Conservation (phyloP, 64 coral and sea anemone species). For the Stichodactyla helianthus region DNA sequence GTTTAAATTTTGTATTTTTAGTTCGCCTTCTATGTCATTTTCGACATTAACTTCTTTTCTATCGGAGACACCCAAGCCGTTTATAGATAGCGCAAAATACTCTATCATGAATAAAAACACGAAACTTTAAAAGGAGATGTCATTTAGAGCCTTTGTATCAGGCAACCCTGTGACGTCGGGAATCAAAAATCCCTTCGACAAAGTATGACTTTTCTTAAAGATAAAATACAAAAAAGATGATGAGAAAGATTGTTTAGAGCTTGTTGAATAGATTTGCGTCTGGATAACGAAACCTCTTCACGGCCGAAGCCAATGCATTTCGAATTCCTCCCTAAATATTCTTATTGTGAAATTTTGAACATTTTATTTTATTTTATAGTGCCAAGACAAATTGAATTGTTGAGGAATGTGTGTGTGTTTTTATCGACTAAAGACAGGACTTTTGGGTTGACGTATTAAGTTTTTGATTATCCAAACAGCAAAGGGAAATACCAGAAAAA, state of each 20-base stretch:
- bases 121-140: not conserved
- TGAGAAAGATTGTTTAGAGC: not conserved
- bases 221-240: not conserved
- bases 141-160: not conserved
- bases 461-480: not conserved
- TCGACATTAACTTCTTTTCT: not conserved
- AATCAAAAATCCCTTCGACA: not conserved
- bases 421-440: no score
- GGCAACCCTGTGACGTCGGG: not conserved
- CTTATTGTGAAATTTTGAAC: no score
- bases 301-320: not conserved
- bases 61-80: not conserved
- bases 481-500: not conserved
- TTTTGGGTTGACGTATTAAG: not conserved
- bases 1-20: not conserved
- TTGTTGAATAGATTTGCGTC: not conserved
- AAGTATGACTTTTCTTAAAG: not conserved
- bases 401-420: no score
- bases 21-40: not conserved
- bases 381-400: no score
- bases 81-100: constrained; percentile 3
- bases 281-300: not conserved
- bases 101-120: not conserved
- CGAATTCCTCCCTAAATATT: no score
- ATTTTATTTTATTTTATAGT: no score